These are phyloP conservation scores for Achroia grisella DNA, from an alignment of 1,140 invertebrate species.

Conservation along the genomic window DNA sequence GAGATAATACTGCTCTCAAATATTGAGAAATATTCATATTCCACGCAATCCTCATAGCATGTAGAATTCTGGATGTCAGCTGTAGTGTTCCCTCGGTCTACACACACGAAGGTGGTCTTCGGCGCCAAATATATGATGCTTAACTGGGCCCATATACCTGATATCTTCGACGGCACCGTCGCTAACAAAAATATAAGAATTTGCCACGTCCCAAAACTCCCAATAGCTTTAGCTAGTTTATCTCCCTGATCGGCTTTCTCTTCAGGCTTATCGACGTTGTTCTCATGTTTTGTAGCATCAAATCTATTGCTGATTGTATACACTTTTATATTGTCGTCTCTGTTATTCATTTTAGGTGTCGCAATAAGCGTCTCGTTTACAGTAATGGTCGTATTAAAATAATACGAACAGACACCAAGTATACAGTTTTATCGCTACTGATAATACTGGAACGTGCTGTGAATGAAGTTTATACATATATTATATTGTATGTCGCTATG, in stretches of 20 bases:
- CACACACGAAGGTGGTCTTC: constrained; percentile 13
- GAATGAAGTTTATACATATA: too few species aligned
- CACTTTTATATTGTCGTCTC: too few species aligned
- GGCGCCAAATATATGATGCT: constrained; percentile 23
- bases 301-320: background rate
- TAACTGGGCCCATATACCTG: constrained; percentile 12
- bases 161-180: constrained; percentile 8
- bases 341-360: too few species aligned
- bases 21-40: constrained; percentile 16
- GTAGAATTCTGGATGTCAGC: constrained; percentile 6
- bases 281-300: background rate
- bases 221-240: constrained; percentile 15
- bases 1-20: constrained; percentile 20
- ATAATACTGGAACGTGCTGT: too few species aligned
- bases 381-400: too few species aligned
- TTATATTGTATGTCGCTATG: too few species aligned
- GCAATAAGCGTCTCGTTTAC: too few species aligned
- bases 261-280: background rate
- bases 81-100: constrained; percentile 5
- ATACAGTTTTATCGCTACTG: too few species aligned
- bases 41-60: constrained; percentile 19
- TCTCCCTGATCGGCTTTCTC: constrained; percentile 6
- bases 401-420: too few species aligned
- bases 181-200: constrained; percentile 8
- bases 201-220: constrained; percentile 24